A percentile compares a stretch with the other conserved stretches of the same genome.
Conservation (phyloP, 2,888 invertebrate genomes). For the Steinernema hermaphroditum region DNA sequence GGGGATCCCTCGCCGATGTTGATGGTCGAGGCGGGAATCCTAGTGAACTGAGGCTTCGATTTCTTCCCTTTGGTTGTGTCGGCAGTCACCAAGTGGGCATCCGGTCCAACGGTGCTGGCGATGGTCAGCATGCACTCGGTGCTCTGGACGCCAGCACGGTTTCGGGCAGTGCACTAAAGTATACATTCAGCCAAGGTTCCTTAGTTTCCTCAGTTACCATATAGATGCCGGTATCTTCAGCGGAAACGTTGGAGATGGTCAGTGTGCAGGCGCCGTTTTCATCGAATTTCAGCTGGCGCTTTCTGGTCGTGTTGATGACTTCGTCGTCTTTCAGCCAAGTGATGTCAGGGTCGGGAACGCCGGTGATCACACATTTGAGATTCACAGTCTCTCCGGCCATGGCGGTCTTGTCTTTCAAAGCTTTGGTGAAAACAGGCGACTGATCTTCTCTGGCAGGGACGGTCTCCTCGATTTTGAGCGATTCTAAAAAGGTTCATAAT, state of each 20-base stretch:
- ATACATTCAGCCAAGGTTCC: conserved; percentile 15
- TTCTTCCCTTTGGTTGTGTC: conserved; percentile 36
- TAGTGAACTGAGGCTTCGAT: conserved; percentile 49
- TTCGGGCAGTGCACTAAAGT: conserved; percentile 31
- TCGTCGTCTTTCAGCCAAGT: conserved; percentile 63
- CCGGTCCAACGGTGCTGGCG: conserved; percentile 51
- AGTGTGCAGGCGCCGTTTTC: conserved; percentile 53
- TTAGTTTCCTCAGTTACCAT: no score
- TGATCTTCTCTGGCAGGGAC: conserved; percentile 7
- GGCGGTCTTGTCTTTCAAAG: conserved; percentile 53
- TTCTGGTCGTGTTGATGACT: conserved; percentile 49
- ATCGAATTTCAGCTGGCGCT: conserved; percentile 44
- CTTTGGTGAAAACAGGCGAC: conserved; percentile 42
- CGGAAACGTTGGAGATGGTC: conserved; percentile 43
- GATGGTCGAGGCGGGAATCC: conserved; percentile 51
- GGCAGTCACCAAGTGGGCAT: conserved; percentile 59
- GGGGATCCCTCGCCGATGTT: conserved; percentile 54
- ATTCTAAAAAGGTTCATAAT: not conserved
- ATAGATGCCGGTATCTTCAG: conserved; percentile 61
- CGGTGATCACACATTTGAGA: conserved; percentile 67
- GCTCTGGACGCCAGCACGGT: conserved; percentile 50
- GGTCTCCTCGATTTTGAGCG: not conserved
- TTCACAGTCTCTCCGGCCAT: conserved; percentile 51
- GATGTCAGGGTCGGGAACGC: conserved; percentile 67
- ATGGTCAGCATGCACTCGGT: conserved; percentile 56